A percentile compares a stretch with the other conserved stretches of the same genome.
phyloP scores from a whole-genome alignment of 2,888 invertebrate species.

The Cotesia congregata region DNA sequence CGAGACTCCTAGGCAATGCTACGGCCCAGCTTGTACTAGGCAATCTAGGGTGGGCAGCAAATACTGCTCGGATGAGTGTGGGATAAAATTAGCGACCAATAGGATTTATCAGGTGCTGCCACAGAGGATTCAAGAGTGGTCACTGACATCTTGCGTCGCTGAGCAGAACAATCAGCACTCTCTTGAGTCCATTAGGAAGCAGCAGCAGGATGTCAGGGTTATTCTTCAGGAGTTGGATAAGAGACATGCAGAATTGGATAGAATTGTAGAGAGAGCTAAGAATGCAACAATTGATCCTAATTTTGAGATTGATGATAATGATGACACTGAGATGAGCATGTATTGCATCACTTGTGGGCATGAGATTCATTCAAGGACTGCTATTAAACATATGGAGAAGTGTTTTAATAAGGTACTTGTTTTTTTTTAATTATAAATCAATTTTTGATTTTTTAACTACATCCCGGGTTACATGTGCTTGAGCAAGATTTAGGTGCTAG shows the following conservation, averaged over 20 bases:
- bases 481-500: too few species aligned
- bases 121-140: constrained; percentile 94
- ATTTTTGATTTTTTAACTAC: constrained; percentile 28
- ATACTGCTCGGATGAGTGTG: constrained; percentile 95
- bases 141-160: constrained; percentile 86
- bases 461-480: too few species aligned
- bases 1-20: constrained; percentile 83
- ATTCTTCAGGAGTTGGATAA: constrained; percentile 85
- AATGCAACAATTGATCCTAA: constrained; percentile 79
- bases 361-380: constrained; percentile 92
- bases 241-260: constrained; percentile 83
- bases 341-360: constrained; percentile 98
- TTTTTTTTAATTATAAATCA: too few species aligned
- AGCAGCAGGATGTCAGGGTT: constrained; percentile 83
- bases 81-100: constrained; percentile 87
- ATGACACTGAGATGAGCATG: constrained; percentile 84
- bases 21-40: constrained; percentile 89
- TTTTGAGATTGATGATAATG: constrained; percentile 75
- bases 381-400: constrained; percentile 97
- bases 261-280: constrained; percentile 83
- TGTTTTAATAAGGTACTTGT: constrained; percentile 88
- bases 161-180: constrained; percentile 84
- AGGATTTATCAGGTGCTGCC: constrained; percentile 90
- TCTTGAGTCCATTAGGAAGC: constrained; percentile 82
- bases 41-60: constrained; percentile 87